Conservation (phyloP, 1,140 invertebrate genomes). For the Portunus trituberculatus region DNA sequence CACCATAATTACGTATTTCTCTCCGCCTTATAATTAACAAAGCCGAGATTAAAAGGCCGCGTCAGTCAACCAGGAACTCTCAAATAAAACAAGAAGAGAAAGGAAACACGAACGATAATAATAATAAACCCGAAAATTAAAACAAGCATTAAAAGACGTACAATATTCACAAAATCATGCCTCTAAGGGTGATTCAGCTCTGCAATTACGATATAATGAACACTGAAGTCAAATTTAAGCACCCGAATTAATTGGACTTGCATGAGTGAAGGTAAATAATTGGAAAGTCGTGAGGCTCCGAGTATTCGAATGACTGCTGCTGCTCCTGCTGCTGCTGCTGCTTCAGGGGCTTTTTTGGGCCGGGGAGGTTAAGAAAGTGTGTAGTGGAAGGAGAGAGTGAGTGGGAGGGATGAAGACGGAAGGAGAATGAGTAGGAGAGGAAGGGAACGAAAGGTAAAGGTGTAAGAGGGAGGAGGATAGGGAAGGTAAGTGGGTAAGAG, state of each 20-base stretch:
- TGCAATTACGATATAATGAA: not conserved
- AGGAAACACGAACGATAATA: not conserved
- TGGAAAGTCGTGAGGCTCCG: not conserved
- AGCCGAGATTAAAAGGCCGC: not conserved
- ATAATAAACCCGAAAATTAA: not conserved
- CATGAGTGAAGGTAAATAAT: constrained; percentile 10
- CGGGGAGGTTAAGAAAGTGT: not conserved
- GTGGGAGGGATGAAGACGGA: not conserved
- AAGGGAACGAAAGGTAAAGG: not conserved
- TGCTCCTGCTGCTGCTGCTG: not conserved
- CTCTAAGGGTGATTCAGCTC: not conserved
- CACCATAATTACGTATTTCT: not conserved
- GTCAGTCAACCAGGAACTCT: not conserved
- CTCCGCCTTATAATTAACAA: not conserved
- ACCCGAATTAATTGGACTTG: constrained; percentile 1
- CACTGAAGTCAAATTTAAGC: not conserved
- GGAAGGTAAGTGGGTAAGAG: not conserved
- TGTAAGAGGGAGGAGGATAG: not conserved
- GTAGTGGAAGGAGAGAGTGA: not conserved
- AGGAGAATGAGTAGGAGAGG: not conserved
- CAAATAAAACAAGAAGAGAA: not conserved
- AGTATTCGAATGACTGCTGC: not conserved
- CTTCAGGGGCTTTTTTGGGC: not conserved
- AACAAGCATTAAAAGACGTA: not conserved
- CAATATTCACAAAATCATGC: not conserved